Evolutionary conservation across 1,140 invertebrate genomes (phyloP), one percentile per base, ranked within the genome.

Genomic region (Lepidurus couesii): DNA sequence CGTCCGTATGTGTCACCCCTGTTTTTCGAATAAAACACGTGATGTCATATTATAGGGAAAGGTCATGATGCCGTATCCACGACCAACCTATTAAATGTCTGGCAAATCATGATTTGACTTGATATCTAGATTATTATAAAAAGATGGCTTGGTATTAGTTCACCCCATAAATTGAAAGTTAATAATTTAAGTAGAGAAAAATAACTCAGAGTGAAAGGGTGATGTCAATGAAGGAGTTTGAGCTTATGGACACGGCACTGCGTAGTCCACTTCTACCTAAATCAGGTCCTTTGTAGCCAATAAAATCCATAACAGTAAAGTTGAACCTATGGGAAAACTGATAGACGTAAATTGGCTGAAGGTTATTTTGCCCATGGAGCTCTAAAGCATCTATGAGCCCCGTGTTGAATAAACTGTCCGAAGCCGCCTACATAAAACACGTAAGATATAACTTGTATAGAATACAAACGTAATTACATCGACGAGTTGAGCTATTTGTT

Each of bases 1-100:
- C 75, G 11, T 76, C 75, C 24, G 44, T 47, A 47, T 76, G 75
- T 34, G 44, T 45, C 13, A 44, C 75, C 21, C 75, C 75, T 76
- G 44, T 42, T 42, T 44, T 13, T n/a, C 3, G 21, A 42, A 42
- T 21, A 74, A 26, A 73, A n/a, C 24, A 34, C 1, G 1, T 10
- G 9, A 75, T 43, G 7, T 21, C n/a, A 42, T 21, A 75, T 16
- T 75, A 16, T 42, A 43, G 42, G 24, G 42, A 42, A 74, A 13
- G 13, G 10, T 1, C 10, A 74, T 74, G 0, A 74, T n/a, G 24
- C 24, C 16, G 7, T 75, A 43, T 44, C 75, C 5, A 75, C 13
- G 44, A 43, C 75, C 0, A 75, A 34, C 34, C 34, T 34, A 34
- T 34, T 34, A 34, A 34, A 34, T 34, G 34, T 34, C 34, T 34